Evolutionary conservation across 2,113 vertebrate genomes (phyloP), one percentile per base, ranked within the genome.

Genomic region (Leuciscus idus): DNA sequence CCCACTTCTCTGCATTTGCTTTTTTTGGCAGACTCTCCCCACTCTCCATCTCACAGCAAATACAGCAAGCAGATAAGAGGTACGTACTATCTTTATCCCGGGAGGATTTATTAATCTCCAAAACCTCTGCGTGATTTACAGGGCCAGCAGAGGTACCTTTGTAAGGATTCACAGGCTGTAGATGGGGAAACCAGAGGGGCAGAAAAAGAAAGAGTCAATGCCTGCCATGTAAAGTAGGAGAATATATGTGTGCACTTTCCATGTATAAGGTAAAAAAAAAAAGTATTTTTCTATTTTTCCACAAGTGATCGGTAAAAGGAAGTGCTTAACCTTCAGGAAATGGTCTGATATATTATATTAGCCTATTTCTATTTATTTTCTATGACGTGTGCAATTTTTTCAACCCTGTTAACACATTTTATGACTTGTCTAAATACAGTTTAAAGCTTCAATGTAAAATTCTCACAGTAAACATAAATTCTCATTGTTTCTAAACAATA

Each of bases 41-140:
- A 15, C 43, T 66, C 81, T 74, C 55, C 59, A 83, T 87, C 62
- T 82, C 55, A 83, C 82, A 87, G 76, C 85, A 39, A 77, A 80
- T 78, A 85, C 78, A 55, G 52, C 70, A n/a, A 74, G 77, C 70
- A 77, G 83, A 89, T 85, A 83, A 87, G 79, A 89, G 83, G 62
- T 87, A 93, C 95, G 17, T 91, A 96, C 95, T 91, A 91, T 96
- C 94, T 92, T 96, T 96, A 48, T 90, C 93, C 89, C 89, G 86
- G 8, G 86, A 87, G 83, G 83, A 83, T 85, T 89, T 87, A 1
- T 91, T 66, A 90, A 90, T 93, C 90, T 96, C 95, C 83, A 94
- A 93, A 83, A 95, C 95, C 62, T 93, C 88, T 0, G 93, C 68
- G 13, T 81, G 92, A 76, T 85, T 89, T 61, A 91, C 72, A 43